Base-by-base conservation (phyloP, 2,888 invertebrate genomes). In the Drosophila siamana region DNA sequence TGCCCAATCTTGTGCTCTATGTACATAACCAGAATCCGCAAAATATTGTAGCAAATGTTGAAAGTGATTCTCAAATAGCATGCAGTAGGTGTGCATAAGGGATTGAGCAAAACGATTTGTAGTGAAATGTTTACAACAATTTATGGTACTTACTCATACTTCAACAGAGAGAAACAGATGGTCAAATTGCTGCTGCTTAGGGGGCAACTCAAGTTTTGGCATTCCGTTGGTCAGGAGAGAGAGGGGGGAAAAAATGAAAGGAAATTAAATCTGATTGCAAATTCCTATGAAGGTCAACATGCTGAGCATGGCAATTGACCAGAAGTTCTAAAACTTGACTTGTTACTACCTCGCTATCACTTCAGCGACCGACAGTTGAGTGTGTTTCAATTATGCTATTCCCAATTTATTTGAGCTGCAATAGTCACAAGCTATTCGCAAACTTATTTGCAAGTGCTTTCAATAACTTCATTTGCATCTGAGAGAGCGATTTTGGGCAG, bases 91-190 rank as follows among this genome's bases (percentile, higher is more conserved):
- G 52, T 41, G 24, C 26, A 9, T 36, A 16, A 16, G 2, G 22
- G 22, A 5, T 33, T 28, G 30, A 30, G 19, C 9, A 41, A 41
- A 41, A 52, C 47, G 54, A 47, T 57, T 71, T 62, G 40, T 48
- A 69, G 52, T 69, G 44, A 69, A 59, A 73, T 76, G 77, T 55
- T 64, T 51, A 57, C 70, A 70, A 47, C 65, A 70, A 70, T 69
- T 73, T 73, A 70, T 55, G 33, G 41, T 40, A 55, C 43, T 71
- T 67, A 40, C 50, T 40, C 44, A 24, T 13, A 11, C 46, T 47
- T 15, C 28, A 19, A 50, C 19, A 56, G n/a, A 24, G n/a, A 28
- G 28, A 41, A 52, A 52, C 16, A n/a, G n/a, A 2, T 28, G 44
- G 30, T 7, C 54, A 48, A 15, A 38, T 44, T n/a, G n/a, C n/a